A percentile compares a stretch with the other conserved stretches of the same genome.
Conservation (phyloP, 92 coral and sea anemone genomes). For the Scolanthus callimorphus region DNA sequence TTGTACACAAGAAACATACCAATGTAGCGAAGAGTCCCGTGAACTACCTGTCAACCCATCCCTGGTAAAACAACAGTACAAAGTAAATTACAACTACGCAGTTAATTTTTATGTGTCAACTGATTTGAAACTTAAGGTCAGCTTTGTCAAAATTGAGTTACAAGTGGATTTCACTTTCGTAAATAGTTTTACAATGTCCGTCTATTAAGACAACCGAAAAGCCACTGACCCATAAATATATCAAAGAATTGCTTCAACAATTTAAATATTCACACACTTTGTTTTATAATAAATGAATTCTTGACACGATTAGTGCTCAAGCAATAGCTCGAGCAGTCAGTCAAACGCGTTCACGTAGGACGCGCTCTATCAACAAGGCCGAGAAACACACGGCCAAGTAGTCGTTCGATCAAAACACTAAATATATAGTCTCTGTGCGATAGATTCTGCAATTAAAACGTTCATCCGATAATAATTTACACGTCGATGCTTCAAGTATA, state of each 20-base stretch:
- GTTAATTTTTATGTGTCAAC: conserved; percentile 91
- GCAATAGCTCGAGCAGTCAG: conserved; percentile 60
- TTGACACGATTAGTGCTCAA: conserved; percentile 53
- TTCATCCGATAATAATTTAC: conserved; percentile 75
- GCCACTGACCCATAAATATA: conserved; percentile 75
- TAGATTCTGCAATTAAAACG: conserved; percentile 39
- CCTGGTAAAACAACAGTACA: conserved; percentile 63
- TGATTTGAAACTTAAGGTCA: conserved; percentile 79
- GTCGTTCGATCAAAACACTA: conserved; percentile 16
- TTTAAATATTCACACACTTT: conserved; percentile 71
- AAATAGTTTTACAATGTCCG: conserved; percentile 42
- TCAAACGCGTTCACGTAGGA: conserved; percentile 18
- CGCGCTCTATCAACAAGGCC: conserved; percentile 16
- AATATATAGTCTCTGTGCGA: conserved; percentile 18
- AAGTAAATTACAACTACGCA: conserved; percentile 60
- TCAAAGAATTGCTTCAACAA: conserved; percentile 53
- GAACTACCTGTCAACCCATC: conserved; percentile 8
- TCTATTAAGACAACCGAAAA: conserved; percentile 18
- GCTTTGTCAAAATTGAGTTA: conserved; percentile 88
- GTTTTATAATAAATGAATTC: conserved; percentile 65
- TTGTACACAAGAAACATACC: neutral
- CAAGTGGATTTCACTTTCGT: conserved; percentile 67
- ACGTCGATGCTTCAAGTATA: conserved; percentile 62
- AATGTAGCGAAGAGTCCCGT: neutral
- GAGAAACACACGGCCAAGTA: conserved; percentile 15